Percentiles rank a stretch among this genome's conserved stretches.
These are phyloP conservation scores for Lagorchestes hirsutus DNA, from an alignment of 2,797 vertebrate genomes.

Conservation along the genomic window DNA sequence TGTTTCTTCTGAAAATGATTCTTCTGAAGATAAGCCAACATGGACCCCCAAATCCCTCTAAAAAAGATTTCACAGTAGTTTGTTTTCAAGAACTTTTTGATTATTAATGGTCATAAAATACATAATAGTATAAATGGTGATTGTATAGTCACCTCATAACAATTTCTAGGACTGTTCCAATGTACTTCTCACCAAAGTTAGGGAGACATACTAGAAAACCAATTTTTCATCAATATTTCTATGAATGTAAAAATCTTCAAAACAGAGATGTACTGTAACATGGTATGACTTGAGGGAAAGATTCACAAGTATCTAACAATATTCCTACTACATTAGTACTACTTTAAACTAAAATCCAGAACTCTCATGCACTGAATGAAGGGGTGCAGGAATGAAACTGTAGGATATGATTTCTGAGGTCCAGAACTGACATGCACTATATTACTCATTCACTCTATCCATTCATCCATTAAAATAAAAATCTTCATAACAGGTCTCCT, in stretches of 20 bases:
- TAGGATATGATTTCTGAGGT: not conserved
- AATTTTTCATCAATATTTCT: not conserved
- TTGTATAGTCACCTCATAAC: not conserved
- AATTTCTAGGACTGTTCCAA: not conserved
- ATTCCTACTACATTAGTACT: not conserved
- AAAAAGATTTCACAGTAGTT: not conserved
- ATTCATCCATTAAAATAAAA: not conserved
- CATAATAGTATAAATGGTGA: not conserved
- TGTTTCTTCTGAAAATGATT: too few relatives aligned
- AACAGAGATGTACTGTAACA: not conserved
- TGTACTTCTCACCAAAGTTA: not conserved
- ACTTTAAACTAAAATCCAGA: not conserved
- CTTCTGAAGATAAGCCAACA: constrained; percentile 14
- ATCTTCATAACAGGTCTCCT: not conserved
- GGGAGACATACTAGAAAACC: not conserved
- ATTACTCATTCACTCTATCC: not conserved
- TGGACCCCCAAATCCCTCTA: not conserved
- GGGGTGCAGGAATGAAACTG: not conserved
- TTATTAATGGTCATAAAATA: not conserved
- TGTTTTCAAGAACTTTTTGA: not conserved
- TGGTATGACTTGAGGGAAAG: not conserved
- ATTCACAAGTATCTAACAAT: not conserved
- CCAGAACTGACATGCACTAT: not conserved
- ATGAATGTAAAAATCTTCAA: not conserved
- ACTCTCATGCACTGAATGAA: not conserved